Base-by-base conservation (phyloP, 2,888 invertebrate genomes). In the Electrophaes corylata region DNA sequence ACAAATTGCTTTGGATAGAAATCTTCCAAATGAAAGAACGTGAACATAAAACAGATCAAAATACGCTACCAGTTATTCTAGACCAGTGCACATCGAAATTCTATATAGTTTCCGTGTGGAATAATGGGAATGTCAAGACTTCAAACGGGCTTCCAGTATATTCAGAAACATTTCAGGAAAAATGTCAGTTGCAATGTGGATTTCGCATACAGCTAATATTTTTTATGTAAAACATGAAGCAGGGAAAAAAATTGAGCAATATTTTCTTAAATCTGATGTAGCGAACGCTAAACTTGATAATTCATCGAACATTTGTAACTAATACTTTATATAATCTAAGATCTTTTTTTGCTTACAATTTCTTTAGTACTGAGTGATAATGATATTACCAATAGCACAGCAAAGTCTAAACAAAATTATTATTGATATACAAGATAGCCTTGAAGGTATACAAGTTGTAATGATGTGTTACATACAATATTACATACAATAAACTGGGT, bases 51-150 rank as follows among this genome's bases (percentile, higher is more conserved):
- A 29, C 10, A 19, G 20, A 35, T 41, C 2, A 19, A 37, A 18
- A 55, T n/a, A 31, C 14, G 19, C 6, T 5, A 40, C 6, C 37
- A 37, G 10, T 23, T 31, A 16, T 46, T 52, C 10, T 31, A 29
- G 10, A 4, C 29, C 29, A 49, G 29, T 45, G 43, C 35, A 11
- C 33, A 12, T 35, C 49, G 31, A 10, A 35, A 49, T 40, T 29
- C n/a, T 39, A n/a, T n/a, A n/a, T n/a, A 55, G 39, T 18, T 14
- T 14, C 40, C 39, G 16, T 31, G 33, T 12, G 37, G 10, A 18
- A 40, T 45, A 56, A 50, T 50, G 20, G 44, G 44, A 39, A 49
- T 23, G 39, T 56, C 45, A 50, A 35, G 19, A 20, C 39, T 37
- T 20, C 44, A 44, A 49, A 39, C 20, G 12, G 16, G 33, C 16